Conservation (phyloP, 2,888 invertebrate genomes). For the Drosophila basisetae region DNA sequence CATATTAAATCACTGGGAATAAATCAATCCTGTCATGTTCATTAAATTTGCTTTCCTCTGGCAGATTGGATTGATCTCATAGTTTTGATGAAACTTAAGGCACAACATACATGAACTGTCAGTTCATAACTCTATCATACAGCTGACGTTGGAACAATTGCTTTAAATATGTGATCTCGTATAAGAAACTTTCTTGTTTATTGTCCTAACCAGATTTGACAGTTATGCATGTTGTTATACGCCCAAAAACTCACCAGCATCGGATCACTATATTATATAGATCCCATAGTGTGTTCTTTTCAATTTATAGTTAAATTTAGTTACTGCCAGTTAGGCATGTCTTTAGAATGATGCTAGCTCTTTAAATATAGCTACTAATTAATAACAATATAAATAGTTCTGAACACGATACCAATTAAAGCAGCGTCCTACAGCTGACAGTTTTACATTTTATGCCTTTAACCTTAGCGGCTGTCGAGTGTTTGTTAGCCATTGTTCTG, state of each 20-base stretch:
- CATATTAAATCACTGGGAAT: background rate
- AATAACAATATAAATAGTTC: background rate
- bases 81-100: too few species aligned
- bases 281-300: background rate
- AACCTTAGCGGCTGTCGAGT: slow-evolving; percentile 72
- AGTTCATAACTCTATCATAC: too few species aligned
- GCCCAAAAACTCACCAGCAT: background rate
- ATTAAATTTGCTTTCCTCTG: background rate
- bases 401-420: slow-evolving; percentile 23
- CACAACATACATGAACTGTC: too few species aligned
- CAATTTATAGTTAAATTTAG: background rate
- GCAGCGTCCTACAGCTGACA: slow-evolving; percentile 50
- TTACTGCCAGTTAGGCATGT: background rate
- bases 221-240: background rate
- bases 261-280: accelerated
- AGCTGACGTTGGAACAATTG: background rate
- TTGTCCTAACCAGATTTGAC: background rate
- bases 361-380: background rate
- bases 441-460: slow-evolving; percentile 70
- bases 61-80: background rate
- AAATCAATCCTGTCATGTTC: background rate
- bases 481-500: slow-evolving; percentile 57
- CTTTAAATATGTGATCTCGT: background rate
- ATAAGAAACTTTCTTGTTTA: background rate
- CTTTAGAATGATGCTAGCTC: background rate